Evolutionary conservation across 2,888 invertebrate species (phyloP).

Genomic region (Steinernema hermaphroditum): DNA sequence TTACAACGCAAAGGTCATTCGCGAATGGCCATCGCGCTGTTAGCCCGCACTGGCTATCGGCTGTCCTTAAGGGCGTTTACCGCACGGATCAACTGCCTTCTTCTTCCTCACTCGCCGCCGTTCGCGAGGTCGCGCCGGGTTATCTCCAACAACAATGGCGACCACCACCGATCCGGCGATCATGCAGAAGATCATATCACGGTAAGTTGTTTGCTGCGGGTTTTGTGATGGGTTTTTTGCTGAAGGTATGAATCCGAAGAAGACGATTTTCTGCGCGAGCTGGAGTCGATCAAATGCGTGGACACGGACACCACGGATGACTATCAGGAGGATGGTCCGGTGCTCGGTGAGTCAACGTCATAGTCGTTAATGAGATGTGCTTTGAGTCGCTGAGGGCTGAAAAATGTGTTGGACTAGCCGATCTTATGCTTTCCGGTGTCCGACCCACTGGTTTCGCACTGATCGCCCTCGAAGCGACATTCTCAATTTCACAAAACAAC

Average conservation of each 20-base stretch:
- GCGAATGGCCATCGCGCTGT: background rate
- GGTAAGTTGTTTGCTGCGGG: slow-evolving; percentile 1
- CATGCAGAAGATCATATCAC: slow-evolving; percentile 37
- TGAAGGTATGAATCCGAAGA: slow-evolving; percentile 64
- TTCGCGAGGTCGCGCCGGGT: background rate
- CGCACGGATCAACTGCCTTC: slow-evolving; percentile 9
- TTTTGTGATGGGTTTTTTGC: slow-evolving; percentile 13
- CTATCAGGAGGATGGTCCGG: slow-evolving; percentile 41
- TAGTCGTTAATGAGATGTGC: background rate
- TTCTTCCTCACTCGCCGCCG: background rate
- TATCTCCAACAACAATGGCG: background rate
- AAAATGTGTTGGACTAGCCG: slow-evolving; percentile 29
- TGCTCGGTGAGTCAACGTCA: slow-evolving; percentile 36
- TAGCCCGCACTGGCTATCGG: slow-evolving; percentile 13
- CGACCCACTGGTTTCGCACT: slow-evolving; percentile 13
- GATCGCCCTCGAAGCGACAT: background rate
- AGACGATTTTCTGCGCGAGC: slow-evolving; percentile 61
- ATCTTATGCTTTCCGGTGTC: background rate
- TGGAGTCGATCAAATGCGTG: slow-evolving; percentile 55
- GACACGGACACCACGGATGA: slow-evolving; percentile 49
- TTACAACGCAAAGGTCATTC: slow-evolving; percentile 28
- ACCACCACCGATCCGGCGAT: slow-evolving; percentile 14
- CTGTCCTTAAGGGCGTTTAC: slow-evolving; percentile 23
- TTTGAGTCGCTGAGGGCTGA: background rate
- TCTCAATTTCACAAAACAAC: slow-evolving; percentile 12